A percentile compares a stretch with the other conserved stretches of the same genome.
Conservation (phyloP, 1,140 invertebrate species). For the Polyergus mexicanus region DNA sequence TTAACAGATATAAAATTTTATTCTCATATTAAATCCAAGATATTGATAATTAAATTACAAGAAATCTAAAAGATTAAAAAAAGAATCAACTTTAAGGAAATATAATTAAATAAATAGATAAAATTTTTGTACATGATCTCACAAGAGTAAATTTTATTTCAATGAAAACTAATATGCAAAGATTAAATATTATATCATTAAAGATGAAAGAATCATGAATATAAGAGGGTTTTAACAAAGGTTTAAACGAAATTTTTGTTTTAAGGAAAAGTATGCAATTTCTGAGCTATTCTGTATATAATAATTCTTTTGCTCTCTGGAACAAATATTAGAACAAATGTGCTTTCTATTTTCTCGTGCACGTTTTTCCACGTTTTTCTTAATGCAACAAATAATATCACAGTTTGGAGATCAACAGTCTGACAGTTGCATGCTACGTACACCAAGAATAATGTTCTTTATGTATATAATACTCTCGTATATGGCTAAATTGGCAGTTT, state of each 20-base stretch:
- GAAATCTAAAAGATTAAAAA: background rate
- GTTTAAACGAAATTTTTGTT: background rate
- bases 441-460: slow-evolving; percentile 74
- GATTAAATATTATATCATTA: background rate
- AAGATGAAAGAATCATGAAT: background rate
- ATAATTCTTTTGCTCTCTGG: slow-evolving; percentile 19
- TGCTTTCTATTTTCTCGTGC: slow-evolving; percentile 10
- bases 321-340: slow-evolving; percentile 32
- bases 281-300: slow-evolving; percentile 18
- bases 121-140: background rate
- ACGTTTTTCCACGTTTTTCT: slow-evolving; percentile 3
- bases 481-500: background rate
- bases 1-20: background rate
- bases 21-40: background rate
- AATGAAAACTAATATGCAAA: background rate
- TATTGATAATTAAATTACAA: background rate
- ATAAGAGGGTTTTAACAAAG: background rate
- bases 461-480: slow-evolving; percentile 20
- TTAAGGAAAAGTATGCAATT: background rate
- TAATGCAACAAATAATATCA: slow-evolving; percentile 85
- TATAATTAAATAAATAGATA: background rate
- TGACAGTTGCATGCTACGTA: slow-evolving; percentile 79
- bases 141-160: slow-evolving; percentile 6
- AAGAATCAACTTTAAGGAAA: background rate
- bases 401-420: slow-evolving; percentile 86